Conservation (phyloP, 2,888 invertebrate genomes). For the Archaeoteleia sp. region DNA sequence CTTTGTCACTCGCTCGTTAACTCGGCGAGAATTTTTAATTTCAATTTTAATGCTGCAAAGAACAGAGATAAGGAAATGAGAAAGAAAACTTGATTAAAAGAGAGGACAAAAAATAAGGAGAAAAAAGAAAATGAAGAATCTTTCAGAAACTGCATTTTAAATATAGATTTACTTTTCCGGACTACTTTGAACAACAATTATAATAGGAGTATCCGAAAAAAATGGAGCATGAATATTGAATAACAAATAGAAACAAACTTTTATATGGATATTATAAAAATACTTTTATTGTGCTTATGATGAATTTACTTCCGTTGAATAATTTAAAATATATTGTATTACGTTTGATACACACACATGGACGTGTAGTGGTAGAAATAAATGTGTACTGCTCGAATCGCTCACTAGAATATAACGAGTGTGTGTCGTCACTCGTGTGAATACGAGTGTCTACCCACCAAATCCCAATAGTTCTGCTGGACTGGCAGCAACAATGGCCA, state of each 20-base stretch:
- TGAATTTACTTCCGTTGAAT: not conserved
- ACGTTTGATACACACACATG: not conserved
- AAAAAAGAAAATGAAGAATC: constrained; percentile 20
- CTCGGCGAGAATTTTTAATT: constrained; percentile 64
- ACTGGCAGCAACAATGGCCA: constrained; percentile 71
- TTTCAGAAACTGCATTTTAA: constrained; percentile 31
- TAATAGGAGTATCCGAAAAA: constrained; percentile 14
- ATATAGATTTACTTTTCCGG: constrained; percentile 27
- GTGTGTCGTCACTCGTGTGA: constrained; percentile 54
- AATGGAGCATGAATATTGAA: constrained; percentile 10
- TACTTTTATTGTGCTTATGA: too few species aligned
- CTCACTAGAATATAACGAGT: constrained; percentile 47
- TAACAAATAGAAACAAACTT: too few species aligned
- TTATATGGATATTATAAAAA: too few species aligned
- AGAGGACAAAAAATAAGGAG: constrained; percentile 24
- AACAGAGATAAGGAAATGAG: constrained; percentile 38
- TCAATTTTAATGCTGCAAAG: constrained; percentile 59
- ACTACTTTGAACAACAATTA: constrained; percentile 14
- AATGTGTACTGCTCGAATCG: constrained; percentile 26
- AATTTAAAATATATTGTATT: not conserved
- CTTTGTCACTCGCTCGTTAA: constrained; percentile 67
- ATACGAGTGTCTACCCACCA: constrained; percentile 56
- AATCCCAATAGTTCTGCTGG: constrained; percentile 69
- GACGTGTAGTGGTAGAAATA: not conserved
- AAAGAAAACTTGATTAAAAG: constrained; percentile 42